These are phyloP conservation scores for Cosmorhoe ocellata DNA, from an alignment of 2,888 invertebrate genomes.

Conservation along the genomic window DNA sequence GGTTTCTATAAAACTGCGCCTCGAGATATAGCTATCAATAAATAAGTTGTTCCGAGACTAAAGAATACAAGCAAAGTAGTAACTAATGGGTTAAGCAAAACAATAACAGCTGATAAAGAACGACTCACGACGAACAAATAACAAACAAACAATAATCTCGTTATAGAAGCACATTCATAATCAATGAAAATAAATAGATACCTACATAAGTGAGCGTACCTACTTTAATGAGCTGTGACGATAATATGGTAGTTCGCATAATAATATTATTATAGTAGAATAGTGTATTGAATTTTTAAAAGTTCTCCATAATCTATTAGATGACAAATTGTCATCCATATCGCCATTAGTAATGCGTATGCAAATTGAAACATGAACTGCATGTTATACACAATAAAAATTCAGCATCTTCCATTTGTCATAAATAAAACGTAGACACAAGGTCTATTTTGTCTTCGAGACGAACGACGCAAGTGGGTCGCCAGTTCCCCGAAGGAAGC, in stretches of 20 bases:
- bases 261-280: too few species aligned
- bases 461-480: constrained; percentile 42
- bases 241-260: too few species aligned
- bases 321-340: too few species aligned
- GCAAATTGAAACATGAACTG: too few species aligned
- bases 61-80: constrained; percentile 3
- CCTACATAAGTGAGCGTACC: too few species aligned
- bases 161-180: background rate
- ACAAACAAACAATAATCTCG: constrained; percentile 4
- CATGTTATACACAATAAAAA: too few species aligned
- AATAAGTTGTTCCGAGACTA: background rate
- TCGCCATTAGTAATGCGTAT: too few species aligned
- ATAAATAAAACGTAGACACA: constrained; percentile 12
- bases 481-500: constrained; percentile 39
- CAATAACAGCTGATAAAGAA: constrained; percentile 11
- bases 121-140: background rate
- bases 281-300: too few species aligned
- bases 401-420: constrained; percentile 4
- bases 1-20: constrained; percentile 9
- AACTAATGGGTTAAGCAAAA: constrained; percentile 2
- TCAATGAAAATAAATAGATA: constrained; percentile 4
- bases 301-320: too few species aligned
- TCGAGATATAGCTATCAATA: background rate
- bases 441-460: constrained; percentile 27
- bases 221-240: too few species aligned